Conservation (phyloP, 2,888 invertebrate genomes). For the Drosophila quinaria region DNA sequence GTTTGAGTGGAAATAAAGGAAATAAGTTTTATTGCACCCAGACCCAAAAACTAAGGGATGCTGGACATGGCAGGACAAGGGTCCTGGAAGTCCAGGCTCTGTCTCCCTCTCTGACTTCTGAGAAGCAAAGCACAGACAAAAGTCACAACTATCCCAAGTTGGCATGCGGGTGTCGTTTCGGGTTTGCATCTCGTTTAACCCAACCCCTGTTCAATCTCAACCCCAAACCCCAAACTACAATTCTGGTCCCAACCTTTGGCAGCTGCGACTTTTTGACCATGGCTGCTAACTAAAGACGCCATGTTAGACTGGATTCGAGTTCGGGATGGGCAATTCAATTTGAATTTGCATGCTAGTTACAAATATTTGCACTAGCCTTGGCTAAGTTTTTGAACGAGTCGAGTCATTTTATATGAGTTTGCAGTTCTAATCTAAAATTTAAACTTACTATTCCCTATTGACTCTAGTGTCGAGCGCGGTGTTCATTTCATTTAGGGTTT, state of each 20-base stretch:
- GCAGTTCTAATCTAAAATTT: conserved; percentile 15
- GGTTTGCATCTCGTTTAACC: conserved; percentile 31
- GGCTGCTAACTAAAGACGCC: conserved; percentile 65
- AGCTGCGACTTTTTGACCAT: conserved; percentile 69
- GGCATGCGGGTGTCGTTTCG: conserved; percentile 64
- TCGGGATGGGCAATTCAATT: conserved; percentile 61
- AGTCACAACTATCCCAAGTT: conserved; percentile 80
- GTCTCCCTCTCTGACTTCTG: conserved; percentile 6
- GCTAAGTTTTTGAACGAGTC: conserved; percentile 67
- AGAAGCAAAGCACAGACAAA: conserved; percentile 70
- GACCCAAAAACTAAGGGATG: conserved; percentile 36
- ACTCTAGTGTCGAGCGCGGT: not conserved
- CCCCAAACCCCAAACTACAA: conserved; percentile 3
- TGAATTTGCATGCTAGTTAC: conserved; percentile 69
- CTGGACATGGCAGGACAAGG: conserved; percentile 33
- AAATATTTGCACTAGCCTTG: conserved; percentile 65
- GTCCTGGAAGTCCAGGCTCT: conserved; percentile 6
- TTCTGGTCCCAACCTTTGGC: conserved; percentile 12
- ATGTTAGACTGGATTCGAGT: conserved; percentile 58
- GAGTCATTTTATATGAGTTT: conserved; percentile 22
- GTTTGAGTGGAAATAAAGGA: conserved; percentile 40
- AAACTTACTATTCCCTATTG: not conserved
- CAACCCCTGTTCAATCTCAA: conserved; percentile 19
- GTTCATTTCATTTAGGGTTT: conserved; percentile 14
- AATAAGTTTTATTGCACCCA: conserved; percentile 67